phyloP scores from a whole-genome alignment of 2,888 invertebrate species.

The Cotesia congregata region DNA sequence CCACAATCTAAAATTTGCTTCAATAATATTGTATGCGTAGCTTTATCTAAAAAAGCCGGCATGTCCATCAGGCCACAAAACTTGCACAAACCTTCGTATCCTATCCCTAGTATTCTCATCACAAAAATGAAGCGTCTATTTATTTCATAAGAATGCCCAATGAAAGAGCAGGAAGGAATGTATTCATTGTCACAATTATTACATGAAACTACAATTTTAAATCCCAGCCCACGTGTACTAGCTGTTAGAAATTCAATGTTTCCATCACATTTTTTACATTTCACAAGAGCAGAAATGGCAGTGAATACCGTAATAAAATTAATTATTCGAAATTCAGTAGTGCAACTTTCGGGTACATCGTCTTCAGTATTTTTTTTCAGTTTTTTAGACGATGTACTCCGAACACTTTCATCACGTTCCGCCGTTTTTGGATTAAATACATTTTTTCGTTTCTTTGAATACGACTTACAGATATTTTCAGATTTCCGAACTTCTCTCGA shows the following conservation, averaged over 20 bases:
- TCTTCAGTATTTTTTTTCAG: slow-evolving; percentile 10
- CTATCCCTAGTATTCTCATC: slow-evolving; percentile 6
- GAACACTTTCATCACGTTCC: slow-evolving; percentile 12
- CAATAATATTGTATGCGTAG: background rate
- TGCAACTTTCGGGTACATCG: background rate
- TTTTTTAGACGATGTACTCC: slow-evolving; percentile 6
- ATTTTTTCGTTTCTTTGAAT: background rate
- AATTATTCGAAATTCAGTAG: slow-evolving; percentile 10
- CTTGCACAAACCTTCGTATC: slow-evolving; percentile 6
- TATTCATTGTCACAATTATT: slow-evolving; percentile 3
- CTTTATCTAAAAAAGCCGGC: background rate
- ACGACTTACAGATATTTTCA: background rate
- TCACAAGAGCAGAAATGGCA: background rate
- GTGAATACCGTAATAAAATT: background rate
- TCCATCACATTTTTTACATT: slow-evolving; percentile 12
- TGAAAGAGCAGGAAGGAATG: slow-evolving; percentile 4
- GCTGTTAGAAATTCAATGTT: no score
- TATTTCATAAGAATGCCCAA: slow-evolving; percentile 11
- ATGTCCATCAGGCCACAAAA: slow-evolving; percentile 1
- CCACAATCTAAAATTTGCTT: background rate
- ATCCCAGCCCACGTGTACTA: slow-evolving; percentile 9
- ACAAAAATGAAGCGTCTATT: background rate
- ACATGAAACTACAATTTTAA: background rate
- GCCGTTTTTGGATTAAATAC: background rate
- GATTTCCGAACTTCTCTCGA: background rate